Conservation (phyloP, 2,888 invertebrate species). For the Philonicus albiceps region DNA sequence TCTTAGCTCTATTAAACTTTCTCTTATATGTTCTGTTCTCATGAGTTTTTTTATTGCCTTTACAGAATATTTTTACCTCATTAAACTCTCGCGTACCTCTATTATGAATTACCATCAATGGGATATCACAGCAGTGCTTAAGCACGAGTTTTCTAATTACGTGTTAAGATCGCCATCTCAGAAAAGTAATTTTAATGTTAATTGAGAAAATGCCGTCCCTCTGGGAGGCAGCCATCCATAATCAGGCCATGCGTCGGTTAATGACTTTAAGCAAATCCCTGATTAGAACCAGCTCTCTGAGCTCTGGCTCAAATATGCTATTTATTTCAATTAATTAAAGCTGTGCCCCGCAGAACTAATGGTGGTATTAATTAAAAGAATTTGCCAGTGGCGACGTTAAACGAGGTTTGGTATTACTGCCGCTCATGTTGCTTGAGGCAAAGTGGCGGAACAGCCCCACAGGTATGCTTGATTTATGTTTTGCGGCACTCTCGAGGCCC, state of each 20-base stretch:
- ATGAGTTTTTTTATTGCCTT: not conserved
- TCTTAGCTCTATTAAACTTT: too few species aligned
- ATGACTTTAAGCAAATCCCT: not conserved
- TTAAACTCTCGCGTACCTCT: not conserved
- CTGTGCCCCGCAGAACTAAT: not conserved
- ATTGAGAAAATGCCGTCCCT: not conserved
- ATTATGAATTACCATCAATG: not conserved
- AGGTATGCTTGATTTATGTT: not conserved
- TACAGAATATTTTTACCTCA: not conserved
- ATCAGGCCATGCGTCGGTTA: not conserved
- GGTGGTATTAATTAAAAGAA: conserved; percentile 7
- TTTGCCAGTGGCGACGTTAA: not conserved
- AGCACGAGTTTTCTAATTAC: not conserved
- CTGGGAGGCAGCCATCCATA: not conserved
- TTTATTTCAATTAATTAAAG: conserved; percentile 10
- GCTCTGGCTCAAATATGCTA: not conserved
- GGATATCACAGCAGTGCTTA: not conserved
- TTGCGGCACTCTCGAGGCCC: not conserved
- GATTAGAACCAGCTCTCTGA: not conserved
- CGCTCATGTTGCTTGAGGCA: not conserved
- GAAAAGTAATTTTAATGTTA: not conserved
- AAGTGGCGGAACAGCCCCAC: not conserved
- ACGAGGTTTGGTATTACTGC: conserved; percentile 6
- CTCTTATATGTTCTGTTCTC: not conserved
- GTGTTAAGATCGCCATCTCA: not conserved